Base-by-base conservation (phyloP, 1,140 invertebrate species). In the Oedothorax gibbosus region DNA sequence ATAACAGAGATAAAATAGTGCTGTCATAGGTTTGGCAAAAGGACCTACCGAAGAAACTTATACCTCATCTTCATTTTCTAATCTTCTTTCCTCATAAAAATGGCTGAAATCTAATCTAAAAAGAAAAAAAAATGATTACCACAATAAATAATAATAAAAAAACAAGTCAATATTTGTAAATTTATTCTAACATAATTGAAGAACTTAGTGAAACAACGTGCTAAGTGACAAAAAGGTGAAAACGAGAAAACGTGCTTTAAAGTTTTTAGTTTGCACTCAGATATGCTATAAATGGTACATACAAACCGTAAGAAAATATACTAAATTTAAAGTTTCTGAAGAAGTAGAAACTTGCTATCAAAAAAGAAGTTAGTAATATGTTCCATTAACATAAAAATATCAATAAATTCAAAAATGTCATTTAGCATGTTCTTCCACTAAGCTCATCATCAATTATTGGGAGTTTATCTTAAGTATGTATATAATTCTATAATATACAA, bases 81-180 rank as follows among this genome's bases (percentile, higher is more conserved):
- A 14, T 64, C 54, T 65, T 20, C 60, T 72, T 54, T 73, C 80
- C 51, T 82, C 80, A 65, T 82, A 82, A 20, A 64, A 82, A 6
- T 57, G 49, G 62, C 69, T 82, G n/a, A 82, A 73, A 21, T 82
- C 80, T 15, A 82, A 64, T 54, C 80, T 82, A 50, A 7, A 82
- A 82, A 49, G 14, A 60, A 0, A 76, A 9, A 62, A 7, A 12
- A 21, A 50, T 12, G 3, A 60, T 60, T 60, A 60, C 3, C 57
- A 60, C 57, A 60, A 60, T 60, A 60, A 60, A 60, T 60, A 11
- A 14, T 12, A 12, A 60, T 60, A 60, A 60, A 60, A 60, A 60
- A 60, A 14, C 9, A 60, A n/a, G n/a, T 60, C 57, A 60, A 14
- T 11, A 60, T 14, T 11, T 60, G 3, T 14, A 3, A 60, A n/a